Evolutionary conservation across 2,113 vertebrate genomes (phyloP).

Genomic region (Centropus unirufus): DNA sequence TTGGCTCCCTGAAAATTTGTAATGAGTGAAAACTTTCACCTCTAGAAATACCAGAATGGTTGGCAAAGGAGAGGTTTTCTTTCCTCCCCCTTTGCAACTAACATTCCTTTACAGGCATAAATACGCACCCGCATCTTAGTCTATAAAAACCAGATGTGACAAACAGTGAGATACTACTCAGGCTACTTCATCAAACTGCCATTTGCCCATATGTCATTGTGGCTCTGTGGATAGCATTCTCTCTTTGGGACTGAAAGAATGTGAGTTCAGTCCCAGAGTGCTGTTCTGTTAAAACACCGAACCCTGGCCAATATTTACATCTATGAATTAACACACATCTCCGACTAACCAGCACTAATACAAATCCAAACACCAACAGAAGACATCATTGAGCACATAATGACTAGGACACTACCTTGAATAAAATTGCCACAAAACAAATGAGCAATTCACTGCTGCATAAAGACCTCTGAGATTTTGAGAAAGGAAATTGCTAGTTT

Average conservation of each 20-base stretch:
- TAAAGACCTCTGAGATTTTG: constrained; percentile 35
- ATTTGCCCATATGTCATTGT: background rate
- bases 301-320: constrained; percentile 5
- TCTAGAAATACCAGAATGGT: background rate
- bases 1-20: background rate
- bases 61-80: background rate
- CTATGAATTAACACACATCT: constrained; percentile 39
- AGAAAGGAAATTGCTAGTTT: background rate
- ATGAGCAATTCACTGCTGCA: constrained; percentile 5
- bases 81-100: background rate
- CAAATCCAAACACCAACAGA: constrained; percentile 31
- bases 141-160: background rate
- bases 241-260: background rate
- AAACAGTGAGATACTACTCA: background rate
- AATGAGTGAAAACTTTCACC: background rate
- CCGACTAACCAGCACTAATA: constrained; percentile 3
- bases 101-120: background rate
- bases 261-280: background rate
- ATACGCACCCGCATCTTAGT: background rate
- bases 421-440: constrained; percentile 18
- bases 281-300: constrained; percentile 29
- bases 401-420: background rate
- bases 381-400: constrained; percentile 34
- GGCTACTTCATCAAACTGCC: background rate
- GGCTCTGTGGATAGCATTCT: background rate